Conservation (phyloP, 1,140 invertebrate genomes). For the Contarinia nasturtii region DNA sequence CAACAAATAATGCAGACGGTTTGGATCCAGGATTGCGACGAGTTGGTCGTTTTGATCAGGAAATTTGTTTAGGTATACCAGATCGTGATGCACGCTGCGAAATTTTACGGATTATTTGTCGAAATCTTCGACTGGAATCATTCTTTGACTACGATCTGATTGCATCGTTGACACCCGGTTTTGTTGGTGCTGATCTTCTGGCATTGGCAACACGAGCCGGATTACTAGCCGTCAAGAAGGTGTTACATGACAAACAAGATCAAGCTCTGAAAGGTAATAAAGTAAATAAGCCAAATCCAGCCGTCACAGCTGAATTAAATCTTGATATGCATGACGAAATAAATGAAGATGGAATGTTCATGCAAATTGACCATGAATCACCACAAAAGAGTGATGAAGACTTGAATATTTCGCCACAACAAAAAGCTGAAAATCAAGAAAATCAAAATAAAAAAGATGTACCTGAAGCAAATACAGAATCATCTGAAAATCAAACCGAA, state of each 20-base stretch:
- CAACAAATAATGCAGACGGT: conserved; percentile 84
- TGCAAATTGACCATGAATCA: background rate
- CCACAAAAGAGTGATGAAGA: background rate
- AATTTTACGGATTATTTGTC: conserved; percentile 54
- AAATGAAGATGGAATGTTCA: background rate
- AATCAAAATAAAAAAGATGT: conserved; percentile 6
- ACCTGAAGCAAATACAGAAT: conserved; percentile 4
- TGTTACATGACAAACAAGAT: conserved; percentile 19
- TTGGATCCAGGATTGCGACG: conserved; percentile 83
- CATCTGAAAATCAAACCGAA: background rate
- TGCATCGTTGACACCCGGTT: conserved; percentile 81
- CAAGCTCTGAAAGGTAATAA: background rate
- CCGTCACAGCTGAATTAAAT: conserved; percentile 9
- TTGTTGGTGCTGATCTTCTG: conserved; percentile 86
- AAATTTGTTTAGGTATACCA: conserved; percentile 87
- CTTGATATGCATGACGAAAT: too few relatives aligned
- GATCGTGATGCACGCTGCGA: conserved; percentile 56
- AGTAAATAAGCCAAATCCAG: conserved; percentile 10
- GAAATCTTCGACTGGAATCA: conserved; percentile 42
- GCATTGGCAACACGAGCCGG: conserved; percentile 73
- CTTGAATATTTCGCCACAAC: too few relatives aligned
- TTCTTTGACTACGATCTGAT: conserved; percentile 51
- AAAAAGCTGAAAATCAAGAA: conserved; percentile 4
- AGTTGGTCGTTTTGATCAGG: conserved; percentile 81
- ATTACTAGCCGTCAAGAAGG: conserved; percentile 55